Evolutionary conservation across 1,140 invertebrate species (phyloP), one percentile per base, ranked within the genome.

Genomic region (Drosophila ironensis): DNA sequence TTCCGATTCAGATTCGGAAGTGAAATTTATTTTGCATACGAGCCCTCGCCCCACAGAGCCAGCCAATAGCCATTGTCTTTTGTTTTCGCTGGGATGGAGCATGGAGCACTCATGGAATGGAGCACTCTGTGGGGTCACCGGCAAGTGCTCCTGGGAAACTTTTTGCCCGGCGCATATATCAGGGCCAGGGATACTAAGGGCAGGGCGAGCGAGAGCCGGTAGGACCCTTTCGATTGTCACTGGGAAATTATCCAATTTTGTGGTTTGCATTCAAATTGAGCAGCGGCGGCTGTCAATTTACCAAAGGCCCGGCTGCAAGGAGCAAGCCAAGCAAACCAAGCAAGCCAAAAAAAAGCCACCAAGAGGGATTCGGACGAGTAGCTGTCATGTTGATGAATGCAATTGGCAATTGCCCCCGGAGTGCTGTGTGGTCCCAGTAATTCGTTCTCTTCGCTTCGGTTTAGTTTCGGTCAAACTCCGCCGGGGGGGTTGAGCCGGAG

Each of bases 241-340:
- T 86, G 87, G 87, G 87, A 88, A 88, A 88, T 88, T 88, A 88
- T 88, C 87, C 86, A 88, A 88, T 88, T 88, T 88, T 88, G 80
- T 82, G 78, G 67, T 75, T 86, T 77, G 80, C 87, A 88, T 88
- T 88, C 76, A 88, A 88, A 86, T 88, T 80, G 64, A 77, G 59
- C 67, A 60, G 30, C 70, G 51, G 56, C 75, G 68, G 52, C 74
- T 87, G 84, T 87, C 84, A 87, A 87, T 87, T 87, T 87, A 82
- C 77, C 41, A 61, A 54, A 86, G 72, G 59, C 51, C 74, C 30
- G 14, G 16, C 14, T 17, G 9, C 30, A 22, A 40, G 16, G 7
- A 38, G 48, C 19, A 1, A 37, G 25, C 11, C 11, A 14, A 14
- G 33, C 11, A 7, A 11, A n/a, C 6, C 40, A 22, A 22, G 5